Evolutionary conservation across 2,113 vertebrate species (phyloP).

Genomic region (Corythornis madagascariensis): DNA sequence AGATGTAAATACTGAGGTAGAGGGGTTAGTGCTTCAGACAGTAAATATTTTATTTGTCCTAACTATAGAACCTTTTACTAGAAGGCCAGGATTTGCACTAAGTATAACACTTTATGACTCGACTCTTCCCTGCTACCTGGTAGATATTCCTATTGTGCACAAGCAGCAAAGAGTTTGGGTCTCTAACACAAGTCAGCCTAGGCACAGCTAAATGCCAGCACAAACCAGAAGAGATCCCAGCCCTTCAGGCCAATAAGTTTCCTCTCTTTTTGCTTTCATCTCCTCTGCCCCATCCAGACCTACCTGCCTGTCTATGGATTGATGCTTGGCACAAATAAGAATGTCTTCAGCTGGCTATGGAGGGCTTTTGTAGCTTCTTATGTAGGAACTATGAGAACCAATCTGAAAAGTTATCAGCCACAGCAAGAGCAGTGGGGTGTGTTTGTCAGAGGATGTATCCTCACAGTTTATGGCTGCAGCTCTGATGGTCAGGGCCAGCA

Average conservation of each 20-base stretch:
- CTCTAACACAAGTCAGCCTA: neutral
- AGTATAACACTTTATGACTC: neutral
- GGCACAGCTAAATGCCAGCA: neutral
- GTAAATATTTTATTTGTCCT: slow-evolving; percentile 63
- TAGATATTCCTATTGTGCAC: neutral
- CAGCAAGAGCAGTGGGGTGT: neutral
- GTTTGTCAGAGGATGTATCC: neutral
- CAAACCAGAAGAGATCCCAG: neutral
- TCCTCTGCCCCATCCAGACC: neutral
- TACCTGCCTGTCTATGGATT: neutral
- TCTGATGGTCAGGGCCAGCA: neutral
- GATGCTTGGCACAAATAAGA: neutral
- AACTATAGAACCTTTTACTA: slow-evolving; percentile 24
- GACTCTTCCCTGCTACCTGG: neutral
- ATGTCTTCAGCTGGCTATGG: neutral
- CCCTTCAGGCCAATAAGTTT: neutral
- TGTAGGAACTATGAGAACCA: neutral
- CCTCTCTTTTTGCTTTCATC: neutral
- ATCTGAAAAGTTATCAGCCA: neutral
- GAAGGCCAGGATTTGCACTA: neutral
- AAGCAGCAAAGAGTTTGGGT: neutral
- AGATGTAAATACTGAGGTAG: slow-evolving; percentile 61
- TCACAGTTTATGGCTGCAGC: neutral
- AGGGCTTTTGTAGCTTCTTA: neutral
- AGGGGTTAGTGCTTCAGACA: slow-evolving; percentile 2